phyloP scores from a whole-genome alignment of 2,797 vertebrate species.

The Mastacembelus armatus region DNA sequence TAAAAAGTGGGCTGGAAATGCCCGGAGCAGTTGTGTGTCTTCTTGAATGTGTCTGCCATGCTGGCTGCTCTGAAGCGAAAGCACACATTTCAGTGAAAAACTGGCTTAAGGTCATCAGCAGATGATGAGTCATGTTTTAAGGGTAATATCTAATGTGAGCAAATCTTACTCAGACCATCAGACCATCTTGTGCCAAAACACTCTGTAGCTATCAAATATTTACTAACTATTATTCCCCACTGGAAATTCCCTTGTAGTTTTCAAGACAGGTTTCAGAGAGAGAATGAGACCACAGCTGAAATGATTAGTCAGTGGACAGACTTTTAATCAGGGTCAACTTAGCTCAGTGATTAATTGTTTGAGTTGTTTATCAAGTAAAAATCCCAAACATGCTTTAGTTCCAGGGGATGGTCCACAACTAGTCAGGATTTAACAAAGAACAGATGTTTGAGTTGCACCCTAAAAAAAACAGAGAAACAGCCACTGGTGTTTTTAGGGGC shows the following conservation, averaged over 20 bases:
- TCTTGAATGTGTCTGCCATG: slow-evolving; percentile 1
- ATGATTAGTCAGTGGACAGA: background rate
- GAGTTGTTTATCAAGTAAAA: too few relatives aligned
- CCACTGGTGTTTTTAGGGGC: too few relatives aligned
- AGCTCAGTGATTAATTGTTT: too few relatives aligned
- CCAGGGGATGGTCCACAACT: too few relatives aligned
- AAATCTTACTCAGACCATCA: background rate
- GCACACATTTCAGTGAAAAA: slow-evolving; percentile 8
- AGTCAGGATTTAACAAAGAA: too few relatives aligned
- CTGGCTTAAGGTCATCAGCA: background rate
- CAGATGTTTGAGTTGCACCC: too few relatives aligned
- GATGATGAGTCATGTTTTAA: slow-evolving; percentile 21
- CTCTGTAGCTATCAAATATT: background rate
- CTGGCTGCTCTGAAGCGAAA: slow-evolving; percentile 13
- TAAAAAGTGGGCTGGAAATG: slow-evolving; percentile 12
- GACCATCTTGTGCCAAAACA: background rate
- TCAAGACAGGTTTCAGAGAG: too few relatives aligned
- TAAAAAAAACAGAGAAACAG: too few relatives aligned
- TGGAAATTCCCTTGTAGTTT: slow-evolving; percentile 6
- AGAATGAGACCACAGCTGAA: too few relatives aligned
- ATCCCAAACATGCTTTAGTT: too few relatives aligned
- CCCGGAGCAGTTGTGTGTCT: slow-evolving; percentile 18
- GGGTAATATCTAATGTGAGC: background rate
- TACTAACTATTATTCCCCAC: background rate
- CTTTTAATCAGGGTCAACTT: too few relatives aligned